Evolutionary conservation across 1,140 invertebrate genomes (phyloP), one percentile per base, ranked within the genome.

Genomic region (Anoplolepis gracilipes): DNA sequence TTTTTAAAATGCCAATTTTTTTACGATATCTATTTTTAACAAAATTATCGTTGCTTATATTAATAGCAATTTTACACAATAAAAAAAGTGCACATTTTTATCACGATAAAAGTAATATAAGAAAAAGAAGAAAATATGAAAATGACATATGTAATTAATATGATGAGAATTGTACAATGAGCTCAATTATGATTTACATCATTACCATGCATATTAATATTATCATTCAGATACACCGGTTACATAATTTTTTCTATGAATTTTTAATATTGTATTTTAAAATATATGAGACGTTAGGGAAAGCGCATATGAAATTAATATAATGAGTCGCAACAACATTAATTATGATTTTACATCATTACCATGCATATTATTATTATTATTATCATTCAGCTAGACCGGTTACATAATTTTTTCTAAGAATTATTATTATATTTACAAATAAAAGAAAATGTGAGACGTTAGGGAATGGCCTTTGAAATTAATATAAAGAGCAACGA

Each of bases 301-400:
- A 30, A n/a, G n/a, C n/a, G 11, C n/a, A 36, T 22, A 4, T 5
- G 28, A 72, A 55, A 11, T 33, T 72, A 72, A 72, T 16, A 55
- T 33, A n/a, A 30, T 53, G 39, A 42, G 39, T n/a, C n/a, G 46
- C 69, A 72, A 33, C 46, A 4, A 72, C 22, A 46, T 46, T 49
- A 49, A 33, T 19, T 72, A 69, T 19, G 46, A 70, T 70, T 70
- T 70, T 53, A 30, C 42, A 69, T 69, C 16, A 25, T 69, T 25
- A 42, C n/a, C 22, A 19, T 30, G 39, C 39, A 42, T 42, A 42
- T 11, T 42, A 42, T 42, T 53, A 70, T 10, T 49, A 46, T 2
- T 49, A 25, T 10, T 69, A 46, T 70, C 67, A n/a, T 53, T 19
- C 16, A 13, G 39, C 10, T 28, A n/a, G 8, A 11, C 10, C 42